phyloP scores from a whole-genome alignment of 2,113 vertebrate genomes.

The Scomber colias region DNA sequence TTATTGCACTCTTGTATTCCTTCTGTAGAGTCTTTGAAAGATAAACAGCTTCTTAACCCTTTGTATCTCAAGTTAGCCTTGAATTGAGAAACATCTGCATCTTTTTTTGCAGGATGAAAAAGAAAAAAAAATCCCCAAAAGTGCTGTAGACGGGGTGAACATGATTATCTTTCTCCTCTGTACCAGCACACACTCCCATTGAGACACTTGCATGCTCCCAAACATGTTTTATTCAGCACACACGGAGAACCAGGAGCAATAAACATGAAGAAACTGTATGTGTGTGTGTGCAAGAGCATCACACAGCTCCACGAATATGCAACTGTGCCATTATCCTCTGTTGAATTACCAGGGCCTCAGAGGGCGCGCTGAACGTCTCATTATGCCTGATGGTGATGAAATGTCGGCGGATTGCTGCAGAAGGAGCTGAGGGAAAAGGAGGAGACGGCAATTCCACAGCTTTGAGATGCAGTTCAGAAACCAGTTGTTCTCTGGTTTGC shows the following conservation, averaged over 20 bases:
- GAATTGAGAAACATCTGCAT: background rate
- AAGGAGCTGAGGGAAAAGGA: background rate
- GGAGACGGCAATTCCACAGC: background rate
- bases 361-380: constrained; percentile 5
- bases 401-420: constrained; percentile 5
- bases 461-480: background rate
- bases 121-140: background rate
- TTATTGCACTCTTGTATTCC: no score
- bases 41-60: constrained; percentile 6
- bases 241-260: background rate
- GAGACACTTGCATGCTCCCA: constrained; percentile 1
- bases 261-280: constrained; percentile 2
- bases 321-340: background rate
- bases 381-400: constrained; percentile 16
- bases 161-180: constrained; percentile 9
- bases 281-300: rapidly evolving
- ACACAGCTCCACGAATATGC: background rate
- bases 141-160: background rate
- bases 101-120: background rate
- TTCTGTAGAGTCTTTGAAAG: background rate
- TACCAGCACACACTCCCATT: background rate
- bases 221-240: constrained; percentile 40
- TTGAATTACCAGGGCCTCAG: background rate
- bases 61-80: background rate
- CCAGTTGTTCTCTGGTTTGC: background rate